These are phyloP conservation scores for Dioctria rufipes DNA, from an alignment of 2,888 invertebrate genomes.

Conservation along the genomic window DNA sequence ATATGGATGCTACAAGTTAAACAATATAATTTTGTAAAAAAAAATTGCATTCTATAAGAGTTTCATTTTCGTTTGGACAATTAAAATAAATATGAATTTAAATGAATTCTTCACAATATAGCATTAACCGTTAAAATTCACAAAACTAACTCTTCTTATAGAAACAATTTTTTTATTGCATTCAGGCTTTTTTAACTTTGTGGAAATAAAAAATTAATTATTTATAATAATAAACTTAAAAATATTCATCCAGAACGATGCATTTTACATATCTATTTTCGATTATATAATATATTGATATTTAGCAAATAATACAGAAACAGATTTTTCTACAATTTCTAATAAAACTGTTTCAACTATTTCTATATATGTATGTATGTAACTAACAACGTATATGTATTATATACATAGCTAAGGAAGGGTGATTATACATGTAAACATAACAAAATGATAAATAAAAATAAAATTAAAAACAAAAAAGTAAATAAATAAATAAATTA, in stretches of 20 bases:
- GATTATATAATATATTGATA: conserved; percentile 1
- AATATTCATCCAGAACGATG: conserved; percentile 34
- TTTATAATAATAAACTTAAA: not conserved
- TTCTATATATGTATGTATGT: not conserved
- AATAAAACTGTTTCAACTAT: not conserved
- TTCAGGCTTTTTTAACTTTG: conserved; percentile 33
- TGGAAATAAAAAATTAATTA: conserved; percentile 46
- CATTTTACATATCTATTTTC: not conserved
- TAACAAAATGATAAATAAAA: conserved; percentile 43
- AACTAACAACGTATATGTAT: too few species aligned
- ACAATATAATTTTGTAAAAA: not conserved
- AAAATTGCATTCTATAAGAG: not conserved
- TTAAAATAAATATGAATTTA: not conserved
- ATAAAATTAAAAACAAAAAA: not conserved
- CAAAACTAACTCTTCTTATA: conserved; percentile 12
- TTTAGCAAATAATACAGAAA: conserved; percentile 19
- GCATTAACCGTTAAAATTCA: not conserved
- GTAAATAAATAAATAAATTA: conserved; percentile 70
- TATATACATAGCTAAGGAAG: not conserved
- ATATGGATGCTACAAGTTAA: conserved; percentile 18
- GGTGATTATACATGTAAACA: conserved; percentile 53
- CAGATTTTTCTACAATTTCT: conserved; percentile 16
- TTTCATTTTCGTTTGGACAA: not conserved
- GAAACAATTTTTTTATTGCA: conserved; percentile 24
- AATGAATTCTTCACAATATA: not conserved